phyloP scores from a whole-genome alignment of 2,888 invertebrate species.

The Danaus chrysippus region DNA sequence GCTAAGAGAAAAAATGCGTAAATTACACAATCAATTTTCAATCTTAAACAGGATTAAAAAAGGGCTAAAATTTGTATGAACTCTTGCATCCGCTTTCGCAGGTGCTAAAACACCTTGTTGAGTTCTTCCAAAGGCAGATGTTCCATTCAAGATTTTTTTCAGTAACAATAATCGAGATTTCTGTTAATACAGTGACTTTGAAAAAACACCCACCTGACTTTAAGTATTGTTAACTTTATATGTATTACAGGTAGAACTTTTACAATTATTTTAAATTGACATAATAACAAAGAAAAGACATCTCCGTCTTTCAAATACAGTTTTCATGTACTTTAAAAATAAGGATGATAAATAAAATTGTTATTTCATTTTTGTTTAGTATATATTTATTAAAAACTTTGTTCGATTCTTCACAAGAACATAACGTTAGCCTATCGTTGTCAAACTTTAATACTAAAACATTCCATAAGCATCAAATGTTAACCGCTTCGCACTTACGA shows the following conservation, averaged over 20 bases:
- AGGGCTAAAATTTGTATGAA: not conserved
- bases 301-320: too few species aligned
- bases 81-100: slow-evolving; percentile 28
- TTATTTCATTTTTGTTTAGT: slow-evolving; percentile 1
- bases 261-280: too few species aligned
- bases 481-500: too few species aligned
- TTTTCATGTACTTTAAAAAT: too few species aligned
- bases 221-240: not conserved
- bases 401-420: too few species aligned
- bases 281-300: too few species aligned
- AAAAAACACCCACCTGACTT: not conserved
- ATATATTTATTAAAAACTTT: not conserved
- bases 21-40: slow-evolving; percentile 7
- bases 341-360: too few species aligned
- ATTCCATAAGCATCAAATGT: too few species aligned
- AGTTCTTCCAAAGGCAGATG: slow-evolving; percentile 35
- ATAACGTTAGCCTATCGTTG: too few species aligned
- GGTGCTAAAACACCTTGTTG: slow-evolving; percentile 34
- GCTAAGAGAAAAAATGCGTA: too few species aligned
- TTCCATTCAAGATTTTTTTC: slow-evolving; percentile 18
- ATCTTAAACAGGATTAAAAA: slow-evolving; percentile 17
- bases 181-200: not conserved
- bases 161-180: slow-evolving; percentile 2
- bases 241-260: not conserved
- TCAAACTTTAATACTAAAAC: too few species aligned